A percentile compares a stretch with the other conserved stretches of the same genome.
Evolutionary conservation across 2,113 vertebrate species (phyloP).

Genomic region (Mormoops blainvillei): DNA sequence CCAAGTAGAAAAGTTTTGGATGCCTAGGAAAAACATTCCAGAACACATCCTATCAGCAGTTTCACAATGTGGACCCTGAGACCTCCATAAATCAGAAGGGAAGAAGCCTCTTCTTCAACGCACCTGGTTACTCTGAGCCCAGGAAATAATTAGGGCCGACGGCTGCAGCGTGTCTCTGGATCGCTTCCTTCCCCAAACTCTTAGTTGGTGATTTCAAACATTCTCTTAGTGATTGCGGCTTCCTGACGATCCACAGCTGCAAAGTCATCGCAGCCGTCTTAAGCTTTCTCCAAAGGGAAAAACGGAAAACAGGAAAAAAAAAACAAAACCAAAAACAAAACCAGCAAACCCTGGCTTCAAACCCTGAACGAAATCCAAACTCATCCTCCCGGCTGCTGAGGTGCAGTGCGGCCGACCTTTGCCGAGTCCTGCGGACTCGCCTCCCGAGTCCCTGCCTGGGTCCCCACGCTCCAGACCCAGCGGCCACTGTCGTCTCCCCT

Average conservation of each 20-base stretch:
- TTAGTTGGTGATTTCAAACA: conserved; percentile 72
- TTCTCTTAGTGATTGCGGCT: conserved; percentile 66
- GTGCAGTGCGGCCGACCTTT: accelerated
- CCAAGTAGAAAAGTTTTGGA: background rate
- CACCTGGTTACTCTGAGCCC: conserved; percentile 42
- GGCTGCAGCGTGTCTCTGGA: conserved; percentile 22
- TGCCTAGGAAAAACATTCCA: background rate
- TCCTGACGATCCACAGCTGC: conserved; percentile 70
- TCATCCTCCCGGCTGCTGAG: accelerated
- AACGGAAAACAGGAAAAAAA: background rate
- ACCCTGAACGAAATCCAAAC: accelerated
- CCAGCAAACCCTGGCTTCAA: accelerated
- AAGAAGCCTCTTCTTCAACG: conserved; percentile 34
- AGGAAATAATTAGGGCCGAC: conserved; percentile 72
- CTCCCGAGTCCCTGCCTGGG: accelerated
- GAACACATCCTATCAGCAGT: background rate
- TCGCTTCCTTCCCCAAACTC: conserved; percentile 68
- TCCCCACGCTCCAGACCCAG: background rate
- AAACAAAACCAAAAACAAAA: no score
- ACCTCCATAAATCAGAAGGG: conserved; percentile 48
- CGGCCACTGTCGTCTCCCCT: accelerated
- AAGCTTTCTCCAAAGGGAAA: conserved; percentile 4
- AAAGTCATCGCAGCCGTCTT: background rate
- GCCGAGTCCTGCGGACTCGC: background rate
- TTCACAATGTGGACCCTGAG: conserved; percentile 36